Conservation (phyloP, 2,113 vertebrate species). For the Rhinopomastus cyanomelas region DNA sequence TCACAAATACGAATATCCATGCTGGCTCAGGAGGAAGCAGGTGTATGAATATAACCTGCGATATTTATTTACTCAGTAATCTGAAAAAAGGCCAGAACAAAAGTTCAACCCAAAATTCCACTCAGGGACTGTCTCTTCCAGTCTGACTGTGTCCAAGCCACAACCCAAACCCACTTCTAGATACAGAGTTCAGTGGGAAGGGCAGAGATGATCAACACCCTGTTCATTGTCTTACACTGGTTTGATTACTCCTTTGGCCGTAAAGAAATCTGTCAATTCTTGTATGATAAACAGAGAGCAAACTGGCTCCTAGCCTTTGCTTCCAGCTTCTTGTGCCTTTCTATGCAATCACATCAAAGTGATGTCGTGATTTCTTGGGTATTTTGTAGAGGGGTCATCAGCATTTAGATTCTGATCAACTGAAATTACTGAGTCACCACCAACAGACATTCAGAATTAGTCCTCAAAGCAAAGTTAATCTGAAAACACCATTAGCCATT, state of each 20-base stretch:
- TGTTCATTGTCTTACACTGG: constrained; percentile 1
- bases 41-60: not conserved
- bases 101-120: not conserved
- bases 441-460: not conserved
- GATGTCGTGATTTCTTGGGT: not conserved
- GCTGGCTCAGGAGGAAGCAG: not conserved
- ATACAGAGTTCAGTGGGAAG: not conserved
- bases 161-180: not conserved
- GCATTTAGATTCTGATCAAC: not conserved
- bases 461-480: not conserved
- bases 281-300: not conserved
- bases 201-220: not conserved
- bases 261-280: constrained; percentile 29
- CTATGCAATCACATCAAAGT: constrained; percentile 7
- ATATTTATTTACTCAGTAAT: not conserved
- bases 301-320: not conserved
- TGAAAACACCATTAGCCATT: not conserved
- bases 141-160: not conserved
- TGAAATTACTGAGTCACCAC: constrained; percentile 8
- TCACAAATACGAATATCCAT: not conserved
- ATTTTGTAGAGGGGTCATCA: not conserved
- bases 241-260: not conserved
- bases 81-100: not conserved
- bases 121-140: not conserved
- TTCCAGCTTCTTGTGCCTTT: not conserved